Base-by-base conservation (phyloP, 2,797 vertebrate species). In the Pangasius macronema region DNA sequence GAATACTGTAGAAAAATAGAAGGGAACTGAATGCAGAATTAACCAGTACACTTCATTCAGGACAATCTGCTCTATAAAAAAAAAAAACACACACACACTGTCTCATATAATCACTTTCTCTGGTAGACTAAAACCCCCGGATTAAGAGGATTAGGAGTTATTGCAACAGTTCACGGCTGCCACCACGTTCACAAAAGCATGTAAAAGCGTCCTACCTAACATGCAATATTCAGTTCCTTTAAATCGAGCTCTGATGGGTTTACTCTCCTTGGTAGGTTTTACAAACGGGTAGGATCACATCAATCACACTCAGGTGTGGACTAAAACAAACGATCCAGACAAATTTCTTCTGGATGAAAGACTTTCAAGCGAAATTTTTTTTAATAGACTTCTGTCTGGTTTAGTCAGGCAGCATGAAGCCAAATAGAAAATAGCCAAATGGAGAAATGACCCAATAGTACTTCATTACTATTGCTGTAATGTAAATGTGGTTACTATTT, bases 1-100 rank as follows among this genome's bases (percentile, higher is more conserved):
- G 72, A 59, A 94, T 24, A 80, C 96, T 96, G 90, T 30, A 30
- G 33, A 53, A 24, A 36, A 53, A 46, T 13, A 85, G 20, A 73
- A 57, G 30, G 20, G 33, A 27, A 57, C 24, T 70, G 67, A 63
- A 30, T 2, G 24, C 24, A 7, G 30, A 82, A 49, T 57, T 2
- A 20, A 33, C 46, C n/a, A 5, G 33, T 77, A 53, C n/a, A 55
- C 49, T 33, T 79, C 14, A 55, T 59, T 42, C 33, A 42, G 36
- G 55, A 81, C 33, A 27, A 16, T 39, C 3, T 39, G 22, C 13
- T 57, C 16, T 22, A 2, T 2, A 36, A 39, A 39, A 3, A 39
- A 39, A 39, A 39, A 39, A 5, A 39, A 36, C 24, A 57, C 5
- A 80, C 53, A 80, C 16, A 33, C 30, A 9, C n/a, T 0, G 77